Conservation (phyloP, 2,797 vertebrate species). For the Danio choprae region DNA sequence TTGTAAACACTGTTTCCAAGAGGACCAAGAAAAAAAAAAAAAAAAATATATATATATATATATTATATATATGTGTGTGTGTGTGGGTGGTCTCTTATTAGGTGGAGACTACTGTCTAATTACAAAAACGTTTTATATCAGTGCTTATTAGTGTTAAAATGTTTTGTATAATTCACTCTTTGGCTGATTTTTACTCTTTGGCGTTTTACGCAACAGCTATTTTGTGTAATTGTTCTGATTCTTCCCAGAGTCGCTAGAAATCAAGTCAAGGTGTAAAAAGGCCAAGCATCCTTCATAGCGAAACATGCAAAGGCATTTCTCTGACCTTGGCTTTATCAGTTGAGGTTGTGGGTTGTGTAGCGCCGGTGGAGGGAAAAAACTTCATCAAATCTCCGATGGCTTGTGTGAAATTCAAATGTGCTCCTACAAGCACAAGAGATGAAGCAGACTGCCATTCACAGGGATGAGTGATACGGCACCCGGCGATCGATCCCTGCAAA, state of each 20-base stretch:
- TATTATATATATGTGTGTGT: too few relatives aligned
- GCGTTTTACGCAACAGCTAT: neutral
- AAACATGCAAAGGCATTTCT: constrained; percentile 28
- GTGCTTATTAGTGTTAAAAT: neutral
- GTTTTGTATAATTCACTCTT: constrained; percentile 17
- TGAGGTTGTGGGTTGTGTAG: constrained; percentile 22
- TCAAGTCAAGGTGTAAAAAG: constrained; percentile 14
- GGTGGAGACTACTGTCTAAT: neutral
- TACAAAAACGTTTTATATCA: neutral
- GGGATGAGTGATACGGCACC: constrained; percentile 43
- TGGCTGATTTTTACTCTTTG: neutral
- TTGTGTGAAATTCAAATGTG: constrained; percentile 74
- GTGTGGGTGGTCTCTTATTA: neutral
- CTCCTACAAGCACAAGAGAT: constrained; percentile 57
- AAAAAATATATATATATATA: too few relatives aligned
- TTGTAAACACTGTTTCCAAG: neutral
- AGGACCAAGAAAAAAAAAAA: neutral
- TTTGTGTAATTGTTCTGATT: constrained; percentile 10
- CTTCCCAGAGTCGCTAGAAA: constrained; percentile 1
- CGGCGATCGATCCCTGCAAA: constrained; percentile 60
- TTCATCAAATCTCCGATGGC: constrained; percentile 69
- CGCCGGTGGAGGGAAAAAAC: constrained; percentile 43
- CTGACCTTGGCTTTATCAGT: constrained; percentile 53
- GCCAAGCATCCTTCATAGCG: constrained; percentile 36
- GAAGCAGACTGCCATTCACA: constrained; percentile 19